Evolutionary conservation across 1,140 invertebrate genomes (phyloP).

Genomic region (Centruroides vittatus): DNA sequence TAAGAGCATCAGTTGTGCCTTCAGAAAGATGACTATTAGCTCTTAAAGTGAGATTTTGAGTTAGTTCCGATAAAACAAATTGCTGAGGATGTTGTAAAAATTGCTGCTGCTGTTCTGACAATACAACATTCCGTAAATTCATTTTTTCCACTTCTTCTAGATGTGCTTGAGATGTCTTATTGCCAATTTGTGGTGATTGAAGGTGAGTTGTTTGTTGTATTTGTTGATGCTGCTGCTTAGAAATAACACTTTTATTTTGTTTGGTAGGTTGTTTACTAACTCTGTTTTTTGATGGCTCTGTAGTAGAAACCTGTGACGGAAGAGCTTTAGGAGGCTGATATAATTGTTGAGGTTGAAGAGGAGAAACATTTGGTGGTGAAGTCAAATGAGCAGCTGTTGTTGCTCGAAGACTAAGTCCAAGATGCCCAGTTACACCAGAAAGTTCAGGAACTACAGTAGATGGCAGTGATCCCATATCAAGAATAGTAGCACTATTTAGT

Average conservation of each 20-base stretch:
- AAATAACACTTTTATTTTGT: background rate
- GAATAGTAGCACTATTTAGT: slow-evolving; percentile 7
- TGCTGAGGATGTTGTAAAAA: slow-evolving; percentile 24
- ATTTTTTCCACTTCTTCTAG: slow-evolving; percentile 11
- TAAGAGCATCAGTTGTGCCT: slow-evolving; percentile 8
- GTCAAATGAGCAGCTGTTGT: background rate
- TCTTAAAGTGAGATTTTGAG: slow-evolving; percentile 13
- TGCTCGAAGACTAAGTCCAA: slow-evolving; percentile 1
- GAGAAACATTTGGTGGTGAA: background rate
- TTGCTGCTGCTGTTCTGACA: slow-evolving; percentile 19
- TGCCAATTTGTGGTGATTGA: slow-evolving; percentile 8
- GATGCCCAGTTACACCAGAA: slow-evolving; percentile 3
- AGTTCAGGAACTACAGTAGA: slow-evolving; percentile 4
- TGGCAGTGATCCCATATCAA: slow-evolving; percentile 8
- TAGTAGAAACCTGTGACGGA: background rate
- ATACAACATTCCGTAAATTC: slow-evolving; percentile 4
- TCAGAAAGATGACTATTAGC: slow-evolving; percentile 9
- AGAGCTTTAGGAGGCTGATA: slow-evolving; percentile 7
- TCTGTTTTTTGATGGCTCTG: background rate
- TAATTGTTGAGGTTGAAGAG: slow-evolving; percentile 6
- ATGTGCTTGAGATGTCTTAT: slow-evolving; percentile 5
- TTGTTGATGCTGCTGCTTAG: slow-evolving; percentile 18
- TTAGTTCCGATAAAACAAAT: slow-evolving; percentile 19
- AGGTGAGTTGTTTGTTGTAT: slow-evolving; percentile 10
- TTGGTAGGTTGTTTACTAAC: background rate